Evolutionary conservation across 2,888 invertebrate genomes (phyloP).

Genomic region (Lamproptera curius): DNA sequence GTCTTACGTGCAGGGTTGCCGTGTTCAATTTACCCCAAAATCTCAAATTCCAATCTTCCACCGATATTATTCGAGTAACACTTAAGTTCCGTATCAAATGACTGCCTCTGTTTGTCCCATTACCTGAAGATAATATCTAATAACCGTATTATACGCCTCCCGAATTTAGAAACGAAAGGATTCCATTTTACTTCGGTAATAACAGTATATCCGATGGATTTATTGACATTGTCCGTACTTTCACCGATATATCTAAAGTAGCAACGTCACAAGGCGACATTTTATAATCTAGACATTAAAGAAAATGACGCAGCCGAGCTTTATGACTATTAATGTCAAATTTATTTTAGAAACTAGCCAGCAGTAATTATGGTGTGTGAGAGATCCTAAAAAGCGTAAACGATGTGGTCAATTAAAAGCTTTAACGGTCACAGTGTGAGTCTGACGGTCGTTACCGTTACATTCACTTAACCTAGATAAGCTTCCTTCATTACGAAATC

Average conservation of each 20-base stretch:
- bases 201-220: background rate
- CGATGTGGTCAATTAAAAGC: constrained; percentile 10
- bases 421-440: constrained; percentile 3
- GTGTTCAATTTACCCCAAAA: no score
- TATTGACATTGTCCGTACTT: background rate
- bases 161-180: background rate
- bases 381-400: constrained; percentile 33
- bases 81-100: background rate
- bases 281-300: constrained; percentile 30
- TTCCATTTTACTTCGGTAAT: background rate
- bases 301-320: constrained; percentile 25
- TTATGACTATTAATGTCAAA: no score
- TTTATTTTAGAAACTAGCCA: no score
- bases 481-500: no score
- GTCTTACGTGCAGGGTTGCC: no score
- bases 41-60: no score
- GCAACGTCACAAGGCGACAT: constrained; percentile 26
- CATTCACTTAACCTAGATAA: background rate
- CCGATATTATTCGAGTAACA: background rate
- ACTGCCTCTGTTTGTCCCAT: background rate
- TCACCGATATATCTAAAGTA: background rate
- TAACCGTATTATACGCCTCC: background rate
- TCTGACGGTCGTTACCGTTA: background rate
- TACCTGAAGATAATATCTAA: background rate
- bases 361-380: constrained; percentile 34